phyloP scores from a whole-genome alignment of 2,797 vertebrate species.

The Ispidina lecontei region DNA sequence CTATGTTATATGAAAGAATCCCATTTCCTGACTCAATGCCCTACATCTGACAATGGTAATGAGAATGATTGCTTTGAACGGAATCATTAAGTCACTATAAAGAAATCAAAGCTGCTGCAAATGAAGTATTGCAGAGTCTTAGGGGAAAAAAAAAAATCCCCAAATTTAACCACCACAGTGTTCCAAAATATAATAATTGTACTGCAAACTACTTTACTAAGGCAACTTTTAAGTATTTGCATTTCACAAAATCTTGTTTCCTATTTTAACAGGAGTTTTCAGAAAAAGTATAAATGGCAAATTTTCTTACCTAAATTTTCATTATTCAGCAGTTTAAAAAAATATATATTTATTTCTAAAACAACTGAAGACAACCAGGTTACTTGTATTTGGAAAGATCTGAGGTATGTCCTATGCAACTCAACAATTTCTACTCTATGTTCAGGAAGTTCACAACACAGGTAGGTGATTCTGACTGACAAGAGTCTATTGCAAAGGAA shows the following conservation, averaged over 20 bases:
- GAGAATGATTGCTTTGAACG: background rate
- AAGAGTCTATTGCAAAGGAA: background rate
- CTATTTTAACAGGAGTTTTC: background rate
- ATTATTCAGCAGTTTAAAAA: background rate
- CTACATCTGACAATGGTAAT: background rate
- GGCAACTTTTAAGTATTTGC: background rate
- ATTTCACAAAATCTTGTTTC: constrained; percentile 19
- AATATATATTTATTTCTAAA: background rate
- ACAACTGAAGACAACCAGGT: background rate
- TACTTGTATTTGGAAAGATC: background rate
- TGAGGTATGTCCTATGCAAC: background rate
- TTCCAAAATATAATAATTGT: background rate
- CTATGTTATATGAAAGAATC: background rate
- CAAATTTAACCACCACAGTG: background rate
- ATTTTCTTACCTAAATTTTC: background rate
- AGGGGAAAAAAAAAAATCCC: background rate
- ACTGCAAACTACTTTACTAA: background rate
- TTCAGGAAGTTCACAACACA: background rate
- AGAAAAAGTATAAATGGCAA: background rate
- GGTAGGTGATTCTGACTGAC: background rate
- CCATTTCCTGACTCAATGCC: background rate
- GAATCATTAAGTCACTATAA: background rate
- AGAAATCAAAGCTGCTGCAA: background rate
- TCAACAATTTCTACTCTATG: background rate
- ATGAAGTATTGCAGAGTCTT: background rate